Evolutionary conservation across 2,888 invertebrate genomes (phyloP), one percentile per base, ranked within the genome.

Genomic region (Clistopyga incitator): DNA sequence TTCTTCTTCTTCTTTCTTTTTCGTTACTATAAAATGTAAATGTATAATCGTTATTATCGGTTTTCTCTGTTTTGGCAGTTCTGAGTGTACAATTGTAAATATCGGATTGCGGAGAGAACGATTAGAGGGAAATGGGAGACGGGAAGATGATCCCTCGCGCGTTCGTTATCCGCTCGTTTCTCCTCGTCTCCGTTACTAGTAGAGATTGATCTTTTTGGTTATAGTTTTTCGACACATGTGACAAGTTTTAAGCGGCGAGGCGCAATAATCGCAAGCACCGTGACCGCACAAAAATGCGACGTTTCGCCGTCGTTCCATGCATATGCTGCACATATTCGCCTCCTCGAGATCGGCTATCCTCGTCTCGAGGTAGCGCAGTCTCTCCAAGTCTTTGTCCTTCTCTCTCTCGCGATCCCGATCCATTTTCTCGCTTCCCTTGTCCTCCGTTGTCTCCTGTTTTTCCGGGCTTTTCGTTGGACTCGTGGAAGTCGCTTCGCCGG

Each of bases 261-360:
- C 96, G 91, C 98, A 98, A 87, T 95, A 95, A 74, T 96, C 96
- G 92, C 98, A 98, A 15, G 97, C 96, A 25, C 96, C 96, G 90
- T 98, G 98, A 1, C 98, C 98, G 90, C 98, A 98, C n/a, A 97
- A 94, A 92, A 98, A 98, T 25, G 96, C 97, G 23, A 97, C 96
- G 90, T 97, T 97, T 50, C 96, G 94, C 82, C 95, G 95, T 47
- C 97, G 94, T 90, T 98, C 98, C 97, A 98, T 97, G 92, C 98
- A 98, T 88, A 98, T 98, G 77, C 97, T 96, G 90, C 98, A 98
- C 91, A 96, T 96, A 89, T 97, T 96, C 20, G 97, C 96, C 90
- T 98, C 98, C 92, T 98, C 98, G 87, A 98, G 96, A 93, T 98
- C 97, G 59, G 96, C 96, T 82, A 98, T 96, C 93, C 97, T 96